These are phyloP conservation scores for Nematolebias whitei DNA, from an alignment of 2,113 vertebrate genomes.

Conservation along the genomic window DNA sequence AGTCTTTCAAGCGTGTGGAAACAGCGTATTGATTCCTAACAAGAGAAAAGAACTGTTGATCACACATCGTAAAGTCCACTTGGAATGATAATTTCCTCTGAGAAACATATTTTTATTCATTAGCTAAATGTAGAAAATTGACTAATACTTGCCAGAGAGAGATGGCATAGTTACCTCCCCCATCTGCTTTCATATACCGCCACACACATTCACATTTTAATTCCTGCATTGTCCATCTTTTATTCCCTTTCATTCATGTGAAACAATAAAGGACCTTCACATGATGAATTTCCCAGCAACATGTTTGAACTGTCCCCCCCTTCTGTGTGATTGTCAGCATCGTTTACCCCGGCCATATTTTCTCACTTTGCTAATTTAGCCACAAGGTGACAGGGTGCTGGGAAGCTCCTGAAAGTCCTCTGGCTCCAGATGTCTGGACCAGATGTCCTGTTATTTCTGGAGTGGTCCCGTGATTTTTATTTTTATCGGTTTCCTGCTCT, in stretches of 20 bases:
- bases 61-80: slow-evolving; percentile 21
- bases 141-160: slow-evolving; percentile 37
- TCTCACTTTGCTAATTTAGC: slow-evolving; percentile 81
- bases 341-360: slow-evolving; percentile 81
- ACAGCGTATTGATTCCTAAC: slow-evolving; percentile 10
- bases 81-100: slow-evolving; percentile 24
- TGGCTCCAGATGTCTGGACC: slow-evolving; percentile 81
- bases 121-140: slow-evolving; percentile 22
- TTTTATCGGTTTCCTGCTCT: slow-evolving; percentile 67
- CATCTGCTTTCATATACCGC: slow-evolving; percentile 18
- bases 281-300: slow-evolving; percentile 60
- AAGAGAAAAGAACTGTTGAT: slow-evolving; percentile 29
- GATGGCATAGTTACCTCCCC: slow-evolving; percentile 37
- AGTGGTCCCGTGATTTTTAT: slow-evolving; percentile 71
- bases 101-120: slow-evolving; percentile 33
- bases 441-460: slow-evolving; percentile 81
- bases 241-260: slow-evolving; percentile 43
- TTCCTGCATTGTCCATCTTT: slow-evolving; percentile 38
- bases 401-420: slow-evolving; percentile 75
- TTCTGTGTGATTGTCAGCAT: slow-evolving; percentile 78
- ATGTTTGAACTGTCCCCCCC: slow-evolving; percentile 61
- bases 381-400: slow-evolving; percentile 79
- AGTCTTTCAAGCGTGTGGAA: slow-evolving; percentile 5
- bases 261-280: slow-evolving; percentile 51
- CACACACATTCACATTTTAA: slow-evolving; percentile 22